phyloP scores from a whole-genome alignment of 2,113 vertebrate species.

The Brienomyrus brachyistius region DNA sequence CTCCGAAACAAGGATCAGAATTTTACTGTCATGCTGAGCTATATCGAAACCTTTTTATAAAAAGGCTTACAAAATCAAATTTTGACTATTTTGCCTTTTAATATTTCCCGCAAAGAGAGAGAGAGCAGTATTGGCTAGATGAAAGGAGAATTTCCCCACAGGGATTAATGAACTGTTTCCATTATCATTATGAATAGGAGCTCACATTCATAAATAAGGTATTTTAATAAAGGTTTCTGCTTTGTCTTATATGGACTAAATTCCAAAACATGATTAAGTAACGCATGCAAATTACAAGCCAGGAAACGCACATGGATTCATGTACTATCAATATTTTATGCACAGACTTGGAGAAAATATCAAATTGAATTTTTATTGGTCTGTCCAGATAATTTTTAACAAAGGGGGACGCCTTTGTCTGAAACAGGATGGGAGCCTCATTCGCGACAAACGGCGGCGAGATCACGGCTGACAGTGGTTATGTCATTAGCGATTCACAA shows the following conservation, averaged over 20 bases:
- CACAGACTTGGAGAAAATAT: not conserved
- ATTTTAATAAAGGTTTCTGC: not conserved
- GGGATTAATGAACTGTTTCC: not conserved
- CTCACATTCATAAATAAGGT: not conserved
- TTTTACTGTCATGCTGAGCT: not conserved
- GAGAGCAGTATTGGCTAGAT: not conserved
- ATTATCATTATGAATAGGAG: not conserved
- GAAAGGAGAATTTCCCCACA: not conserved
- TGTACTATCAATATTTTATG: not conserved
- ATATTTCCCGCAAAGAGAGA: not conserved
- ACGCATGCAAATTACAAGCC: not conserved
- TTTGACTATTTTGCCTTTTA: not conserved
- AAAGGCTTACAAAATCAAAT: not conserved
- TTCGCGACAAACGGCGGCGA: not conserved
- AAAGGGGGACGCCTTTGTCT: not conserved
- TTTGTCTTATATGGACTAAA: not conserved
- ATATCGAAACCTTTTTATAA: not conserved
- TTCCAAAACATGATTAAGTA: not conserved
- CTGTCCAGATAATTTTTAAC: not conserved
- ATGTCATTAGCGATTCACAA: not conserved
- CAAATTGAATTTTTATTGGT: constrained; percentile 17
- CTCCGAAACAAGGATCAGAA: not conserved
- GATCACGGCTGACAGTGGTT: not conserved
- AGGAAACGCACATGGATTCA: not conserved
- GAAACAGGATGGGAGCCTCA: not conserved